A percentile compares a stretch with the other conserved stretches of the same genome.
These are phyloP conservation scores for Merops nubicus DNA, from an alignment of 2,113 vertebrate genomes.

Conservation along the genomic window DNA sequence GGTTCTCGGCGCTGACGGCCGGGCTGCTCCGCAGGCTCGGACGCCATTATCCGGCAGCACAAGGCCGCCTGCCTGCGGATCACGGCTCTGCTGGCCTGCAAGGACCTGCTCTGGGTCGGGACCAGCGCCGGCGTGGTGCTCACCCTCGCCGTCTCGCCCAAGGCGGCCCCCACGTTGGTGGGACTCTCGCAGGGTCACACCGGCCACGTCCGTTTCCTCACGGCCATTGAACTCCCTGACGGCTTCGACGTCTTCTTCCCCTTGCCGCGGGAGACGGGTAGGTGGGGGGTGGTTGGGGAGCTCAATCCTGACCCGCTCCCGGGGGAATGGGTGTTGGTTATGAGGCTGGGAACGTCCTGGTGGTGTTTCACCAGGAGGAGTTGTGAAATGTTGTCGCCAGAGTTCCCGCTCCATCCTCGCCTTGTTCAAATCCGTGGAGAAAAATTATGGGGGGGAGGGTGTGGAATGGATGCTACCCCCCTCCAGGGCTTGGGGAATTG, in stretches of 20 bases:
- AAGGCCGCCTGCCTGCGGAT: constrained; percentile 96
- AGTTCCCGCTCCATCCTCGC: accelerated
- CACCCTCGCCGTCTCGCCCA: constrained; percentile 82
- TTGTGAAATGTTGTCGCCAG: accelerated
- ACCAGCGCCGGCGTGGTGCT: constrained; percentile 96
- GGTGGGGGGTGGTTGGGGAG: accelerated
- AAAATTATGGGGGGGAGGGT: neutral
- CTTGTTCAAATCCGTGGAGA: neutral
- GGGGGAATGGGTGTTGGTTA: accelerated
- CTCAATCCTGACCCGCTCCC: accelerated
- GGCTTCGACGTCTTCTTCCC: constrained; percentile 87
- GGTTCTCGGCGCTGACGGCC: accelerated
- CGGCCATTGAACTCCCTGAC: constrained; percentile 91
- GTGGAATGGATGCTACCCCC: accelerated
- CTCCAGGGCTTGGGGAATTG: neutral
- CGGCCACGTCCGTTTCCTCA: constrained; percentile 95
- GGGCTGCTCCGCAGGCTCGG: constrained; percentile 77
- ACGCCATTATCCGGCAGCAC: constrained; percentile 97
- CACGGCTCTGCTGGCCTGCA: constrained; percentile 92
- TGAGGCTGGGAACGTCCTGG: accelerated
- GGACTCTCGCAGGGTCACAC: constrained; percentile 96
- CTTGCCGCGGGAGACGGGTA: neutral
- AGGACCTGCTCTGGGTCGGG: constrained; percentile 95
- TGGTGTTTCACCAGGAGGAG: accelerated
- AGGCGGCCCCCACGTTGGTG: constrained; percentile 80